These are phyloP conservation scores for Noctua janthina DNA, from an alignment of 2,888 invertebrate species.

Conservation along the genomic window DNA sequence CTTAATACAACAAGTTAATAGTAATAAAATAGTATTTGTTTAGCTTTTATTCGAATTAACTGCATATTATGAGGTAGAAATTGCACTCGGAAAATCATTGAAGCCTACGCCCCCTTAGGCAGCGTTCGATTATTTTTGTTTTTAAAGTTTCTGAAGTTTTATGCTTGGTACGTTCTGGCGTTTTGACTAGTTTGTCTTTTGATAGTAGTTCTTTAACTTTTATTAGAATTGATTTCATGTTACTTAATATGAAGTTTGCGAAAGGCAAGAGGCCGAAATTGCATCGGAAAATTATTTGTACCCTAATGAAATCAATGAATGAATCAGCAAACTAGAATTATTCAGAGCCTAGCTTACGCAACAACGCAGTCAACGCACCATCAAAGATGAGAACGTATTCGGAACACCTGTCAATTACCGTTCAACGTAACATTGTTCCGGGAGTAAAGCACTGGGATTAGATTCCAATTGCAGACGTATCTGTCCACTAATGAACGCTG, in stretches of 20 bases:
- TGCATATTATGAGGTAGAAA: background rate
- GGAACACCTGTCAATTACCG: conserved; percentile 79
- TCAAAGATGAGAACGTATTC: conserved; percentile 68
- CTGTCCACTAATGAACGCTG: conserved; percentile 81
- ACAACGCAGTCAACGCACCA: conserved; percentile 16
- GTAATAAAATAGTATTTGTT: background rate
- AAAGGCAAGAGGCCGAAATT: background rate
- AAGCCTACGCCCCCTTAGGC: background rate
- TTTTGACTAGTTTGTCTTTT: background rate
- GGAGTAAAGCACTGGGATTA: conserved; percentile 79
- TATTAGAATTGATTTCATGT: background rate
- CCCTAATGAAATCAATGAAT: too few relatives aligned
- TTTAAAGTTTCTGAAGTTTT: too few relatives aligned
- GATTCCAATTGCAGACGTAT: conserved; percentile 84
- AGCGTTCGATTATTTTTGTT: background rate
- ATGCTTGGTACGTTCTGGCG: too few relatives aligned
- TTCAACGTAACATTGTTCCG: conserved; percentile 74
- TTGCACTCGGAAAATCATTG: background rate
- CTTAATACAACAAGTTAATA: too few relatives aligned
- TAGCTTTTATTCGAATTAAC: background rate
- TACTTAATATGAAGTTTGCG: background rate
- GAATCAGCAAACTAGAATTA: background rate
- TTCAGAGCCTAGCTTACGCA: background rate
- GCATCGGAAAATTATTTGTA: background rate
- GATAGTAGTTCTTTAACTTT: background rate